Percentiles rank a stretch among this genome's conserved stretches.
Conservation (phyloP, 2,888 invertebrate genomes). For the Habroteleia sp. region DNA sequence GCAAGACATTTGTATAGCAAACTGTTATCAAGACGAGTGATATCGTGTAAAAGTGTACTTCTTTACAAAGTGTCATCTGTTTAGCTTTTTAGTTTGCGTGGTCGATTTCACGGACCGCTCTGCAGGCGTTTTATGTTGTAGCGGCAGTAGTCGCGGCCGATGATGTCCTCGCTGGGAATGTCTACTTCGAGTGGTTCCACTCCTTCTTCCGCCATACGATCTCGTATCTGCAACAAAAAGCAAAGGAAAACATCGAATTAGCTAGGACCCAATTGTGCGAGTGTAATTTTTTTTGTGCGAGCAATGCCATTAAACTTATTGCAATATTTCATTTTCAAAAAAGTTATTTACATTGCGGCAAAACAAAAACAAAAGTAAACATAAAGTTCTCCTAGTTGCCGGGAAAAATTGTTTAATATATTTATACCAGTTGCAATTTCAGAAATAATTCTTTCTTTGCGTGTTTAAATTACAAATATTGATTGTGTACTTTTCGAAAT, state of each 20-base stretch:
- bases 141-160: constrained; percentile 84
- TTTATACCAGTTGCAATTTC: too few species aligned
- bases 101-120: constrained; percentile 53
- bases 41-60: constrained; percentile 26
- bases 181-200: constrained; percentile 83
- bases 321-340: too few species aligned
- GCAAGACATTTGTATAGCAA: constrained; percentile 18
- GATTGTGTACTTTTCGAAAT: too few species aligned
- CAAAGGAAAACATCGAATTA: constrained; percentile 27
- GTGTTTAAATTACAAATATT: too few species aligned
- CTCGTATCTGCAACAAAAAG: constrained; percentile 81
- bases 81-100: constrained; percentile 20
- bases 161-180: constrained; percentile 83
- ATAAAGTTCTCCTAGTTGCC: too few species aligned
- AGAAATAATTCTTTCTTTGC: too few species aligned
- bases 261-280: constrained; percentile 16
- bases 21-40: constrained; percentile 31
- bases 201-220: constrained; percentile 83
- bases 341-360: too few species aligned
- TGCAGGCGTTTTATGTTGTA: constrained; percentile 77
- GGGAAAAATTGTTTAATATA: too few species aligned
- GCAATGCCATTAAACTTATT: constrained; percentile 4
- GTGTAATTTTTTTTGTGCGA: constrained; percentile 2
- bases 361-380: too few species aligned
- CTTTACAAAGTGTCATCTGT: constrained; percentile 28